phyloP scores from a whole-genome alignment of 2,113 vertebrate genomes.

The Macroglossus sobrinus region DNA sequence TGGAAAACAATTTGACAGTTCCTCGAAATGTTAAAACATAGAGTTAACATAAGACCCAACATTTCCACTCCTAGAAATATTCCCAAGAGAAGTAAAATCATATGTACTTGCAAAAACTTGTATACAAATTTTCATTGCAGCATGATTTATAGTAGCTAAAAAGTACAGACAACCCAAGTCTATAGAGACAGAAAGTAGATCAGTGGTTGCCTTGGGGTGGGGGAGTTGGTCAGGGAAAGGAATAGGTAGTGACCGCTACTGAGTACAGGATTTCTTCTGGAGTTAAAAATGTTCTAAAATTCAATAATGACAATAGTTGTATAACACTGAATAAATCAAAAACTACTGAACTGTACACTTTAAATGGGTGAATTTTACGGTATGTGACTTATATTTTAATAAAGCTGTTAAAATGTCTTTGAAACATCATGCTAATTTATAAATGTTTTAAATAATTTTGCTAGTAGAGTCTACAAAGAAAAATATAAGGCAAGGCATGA shows the following conservation, averaged over 20 bases:
- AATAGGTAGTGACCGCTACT: neutral
- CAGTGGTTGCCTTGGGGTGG: neutral
- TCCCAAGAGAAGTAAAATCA: conserved; percentile 26
- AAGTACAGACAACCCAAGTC: conserved; percentile 3
- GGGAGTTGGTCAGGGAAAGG: too few species aligned
- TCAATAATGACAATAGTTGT: neutral
- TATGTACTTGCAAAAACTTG: neutral
- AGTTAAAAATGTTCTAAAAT: neutral
- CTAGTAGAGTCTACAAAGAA: neutral
- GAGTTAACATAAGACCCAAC: neutral
- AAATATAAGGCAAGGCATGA: neutral
- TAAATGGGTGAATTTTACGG: neutral
- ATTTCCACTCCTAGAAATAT: neutral
- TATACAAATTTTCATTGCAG: neutral
- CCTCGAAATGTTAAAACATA: neutral
- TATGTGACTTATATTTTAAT: neutral
- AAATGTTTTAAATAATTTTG: conserved; percentile 7
- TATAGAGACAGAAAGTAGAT: neutral
- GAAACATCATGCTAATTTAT: neutral
- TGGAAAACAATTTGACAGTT: neutral
- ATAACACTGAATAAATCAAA: neutral
- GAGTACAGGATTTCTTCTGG: neutral
- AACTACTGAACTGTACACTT: neutral
- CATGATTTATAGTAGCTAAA: neutral
- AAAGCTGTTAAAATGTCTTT: neutral